Evolutionary conservation across 2,113 vertebrate species (phyloP).

Genomic region (Pteruthius melanotis): DNA sequence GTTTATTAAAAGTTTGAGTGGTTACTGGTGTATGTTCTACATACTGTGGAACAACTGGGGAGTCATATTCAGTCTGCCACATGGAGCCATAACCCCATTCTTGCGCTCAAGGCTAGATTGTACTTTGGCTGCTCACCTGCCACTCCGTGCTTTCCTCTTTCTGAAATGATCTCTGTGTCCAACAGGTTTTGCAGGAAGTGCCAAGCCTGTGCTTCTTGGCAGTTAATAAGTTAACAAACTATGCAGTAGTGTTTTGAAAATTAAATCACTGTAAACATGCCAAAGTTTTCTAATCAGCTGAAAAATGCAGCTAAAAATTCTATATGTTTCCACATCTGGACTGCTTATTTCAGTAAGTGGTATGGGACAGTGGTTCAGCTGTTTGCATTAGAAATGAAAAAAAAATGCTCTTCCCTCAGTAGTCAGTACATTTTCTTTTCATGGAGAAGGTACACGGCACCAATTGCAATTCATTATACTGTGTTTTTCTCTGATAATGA

Average conservation of each 20-base stretch:
- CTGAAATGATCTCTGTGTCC: not conserved
- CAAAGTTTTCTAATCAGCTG: not conserved
- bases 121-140: accelerated
- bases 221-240: slow-evolving; percentile 11
- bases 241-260: not conserved
- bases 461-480: not conserved
- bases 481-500: not conserved
- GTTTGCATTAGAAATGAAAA: not conserved
- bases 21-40: not conserved
- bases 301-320: not conserved
- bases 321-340: not conserved
- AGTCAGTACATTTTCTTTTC: not conserved
- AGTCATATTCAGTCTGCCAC: not conserved
- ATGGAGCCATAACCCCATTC: not conserved
- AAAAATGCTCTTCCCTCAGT: not conserved
- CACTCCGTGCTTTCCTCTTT: not conserved
- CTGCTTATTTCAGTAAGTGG: not conserved
- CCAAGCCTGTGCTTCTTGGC: not conserved
- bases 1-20: not conserved
- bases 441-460: not conserved
- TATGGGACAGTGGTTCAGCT: not conserved
- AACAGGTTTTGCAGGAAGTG: not conserved
- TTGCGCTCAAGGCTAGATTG: accelerated
- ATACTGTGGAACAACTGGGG: not conserved
- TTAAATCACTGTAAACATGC: not conserved